phyloP scores from a whole-genome alignment of 2,888 invertebrate genomes.

The Vanessa cardui region DNA sequence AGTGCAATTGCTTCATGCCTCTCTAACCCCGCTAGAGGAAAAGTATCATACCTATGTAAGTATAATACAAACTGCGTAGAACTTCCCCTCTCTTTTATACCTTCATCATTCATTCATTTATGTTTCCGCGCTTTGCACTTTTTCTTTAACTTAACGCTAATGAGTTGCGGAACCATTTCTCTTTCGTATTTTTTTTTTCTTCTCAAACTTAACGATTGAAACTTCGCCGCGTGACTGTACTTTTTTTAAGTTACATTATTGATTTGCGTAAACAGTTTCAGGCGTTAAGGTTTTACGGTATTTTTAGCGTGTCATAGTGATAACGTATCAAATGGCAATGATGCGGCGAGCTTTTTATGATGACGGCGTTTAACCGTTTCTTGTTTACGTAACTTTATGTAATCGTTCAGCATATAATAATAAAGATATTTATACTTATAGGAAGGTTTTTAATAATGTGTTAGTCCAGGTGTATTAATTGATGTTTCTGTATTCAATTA shows the following conservation, averaged over 20 bases:
- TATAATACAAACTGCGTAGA: constrained; percentile 23
- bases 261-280: constrained; percentile 6
- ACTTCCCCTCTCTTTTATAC: constrained; percentile 25
- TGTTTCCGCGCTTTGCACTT: constrained; percentile 35
- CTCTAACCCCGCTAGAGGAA: constrained; percentile 27
- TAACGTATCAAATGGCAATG: background rate
- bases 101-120: constrained; percentile 32
- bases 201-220: constrained; percentile 12
- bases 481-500: too few species aligned
- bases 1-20: constrained; percentile 30
- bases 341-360: background rate
- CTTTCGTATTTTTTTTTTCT: constrained; percentile 27
- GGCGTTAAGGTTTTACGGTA: background rate
- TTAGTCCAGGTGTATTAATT: too few species aligned
- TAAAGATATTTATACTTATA: too few species aligned
- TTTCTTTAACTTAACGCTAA: constrained; percentile 40
- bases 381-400: background rate
- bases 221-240: constrained; percentile 12
- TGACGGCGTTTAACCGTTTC: background rate
- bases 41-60: constrained; percentile 24
- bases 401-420: background rate
- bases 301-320: background rate
- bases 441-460: too few species aligned
- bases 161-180: constrained; percentile 40
- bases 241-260: constrained; percentile 7